A percentile compares a stretch with the other conserved stretches of the same genome.
phyloP scores from a whole-genome alignment of 1,140 invertebrate species.

The Diuraphis noxia region DNA sequence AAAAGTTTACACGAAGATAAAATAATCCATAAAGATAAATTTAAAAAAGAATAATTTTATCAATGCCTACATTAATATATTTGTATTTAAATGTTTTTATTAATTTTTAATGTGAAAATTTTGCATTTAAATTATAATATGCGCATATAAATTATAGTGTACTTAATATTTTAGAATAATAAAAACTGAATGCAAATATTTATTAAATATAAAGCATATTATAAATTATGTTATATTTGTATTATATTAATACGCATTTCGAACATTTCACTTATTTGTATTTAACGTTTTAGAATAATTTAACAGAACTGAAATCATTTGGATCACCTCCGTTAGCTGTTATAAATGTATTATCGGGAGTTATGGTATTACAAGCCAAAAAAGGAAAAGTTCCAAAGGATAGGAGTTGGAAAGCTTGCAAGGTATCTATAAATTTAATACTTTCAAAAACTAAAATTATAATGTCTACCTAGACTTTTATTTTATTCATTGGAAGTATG shows the following conservation, averaged over 20 bases:
- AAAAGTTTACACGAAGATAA: neutral
- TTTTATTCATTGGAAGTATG: neutral
- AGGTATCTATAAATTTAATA: conserved; percentile 61
- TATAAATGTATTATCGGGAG: conserved; percentile 82
- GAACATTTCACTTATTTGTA: neutral
- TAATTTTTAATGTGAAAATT: neutral
- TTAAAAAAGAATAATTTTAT: neutral
- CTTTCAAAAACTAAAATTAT: neutral
- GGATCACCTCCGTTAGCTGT: conserved; percentile 81
- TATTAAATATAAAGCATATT: neutral
- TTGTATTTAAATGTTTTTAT: neutral
- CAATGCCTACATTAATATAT: neutral
- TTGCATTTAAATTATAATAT: neutral
- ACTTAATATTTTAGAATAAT: neutral
- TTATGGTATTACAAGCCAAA: conserved; percentile 77
- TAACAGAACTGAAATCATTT: conserved; percentile 94
- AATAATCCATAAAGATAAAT: neutral
- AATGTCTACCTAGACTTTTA: neutral
- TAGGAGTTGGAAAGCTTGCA: conserved; percentile 89
- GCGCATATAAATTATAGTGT: neutral
- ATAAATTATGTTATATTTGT: neutral
- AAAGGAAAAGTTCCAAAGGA: conserved; percentile 91
- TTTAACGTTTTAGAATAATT: conserved; percentile 68
- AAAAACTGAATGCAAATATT: neutral
- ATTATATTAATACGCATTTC: neutral